Base-by-base conservation (phyloP, 1,140 invertebrate genomes). In the Dendroctonus valens region DNA sequence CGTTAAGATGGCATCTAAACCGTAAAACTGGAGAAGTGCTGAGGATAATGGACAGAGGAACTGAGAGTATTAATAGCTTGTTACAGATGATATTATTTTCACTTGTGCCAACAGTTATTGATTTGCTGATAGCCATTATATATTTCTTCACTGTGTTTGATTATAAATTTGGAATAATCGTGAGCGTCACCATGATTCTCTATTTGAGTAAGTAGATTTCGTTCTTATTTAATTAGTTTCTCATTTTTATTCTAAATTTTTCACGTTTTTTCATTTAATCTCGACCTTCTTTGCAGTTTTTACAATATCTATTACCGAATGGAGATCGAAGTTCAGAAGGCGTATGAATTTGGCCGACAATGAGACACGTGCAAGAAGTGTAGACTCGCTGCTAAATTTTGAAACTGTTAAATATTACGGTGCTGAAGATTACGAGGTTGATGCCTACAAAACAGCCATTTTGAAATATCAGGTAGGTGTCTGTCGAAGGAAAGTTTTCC, bases 401-500 rank as follows among this genome's bases (percentile, higher is more conserved):
- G 96, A 98, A 82, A 98, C 96, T 5, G 96, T 98, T 0, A 99
- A 98, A 79, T 98, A 98, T 80, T 98, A 98, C 76, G 91, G 91
- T 40, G 94, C 94, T 15, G 96, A 98, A 79, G 74, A 85, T 7
- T 97, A 96, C 79, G 96, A 98, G 83, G 89, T 94, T 0, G 79
- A 91, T 50, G 84, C 87, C 48, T 98, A 96, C 75, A 83, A 85
- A 67, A 86, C 89, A 41, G 88, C 92, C 8, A 91, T 98, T 73
- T 69, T 89, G 1, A 86, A 88, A 66, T 97, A 85, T 78, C 94
- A 96, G 84, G 90, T 90, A 74, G 62, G 14, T 55, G 8, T 51
- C 12, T 9, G 2, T 46, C 26, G 26, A 26, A 26, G 26, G 26
- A 26, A 26, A 26, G 26, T 26, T 26, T 26, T 26, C 26, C 26